Evolutionary conservation across 92 coral and sea anemone species (phyloP).

Genomic region (Virgularia gustaviana): DNA sequence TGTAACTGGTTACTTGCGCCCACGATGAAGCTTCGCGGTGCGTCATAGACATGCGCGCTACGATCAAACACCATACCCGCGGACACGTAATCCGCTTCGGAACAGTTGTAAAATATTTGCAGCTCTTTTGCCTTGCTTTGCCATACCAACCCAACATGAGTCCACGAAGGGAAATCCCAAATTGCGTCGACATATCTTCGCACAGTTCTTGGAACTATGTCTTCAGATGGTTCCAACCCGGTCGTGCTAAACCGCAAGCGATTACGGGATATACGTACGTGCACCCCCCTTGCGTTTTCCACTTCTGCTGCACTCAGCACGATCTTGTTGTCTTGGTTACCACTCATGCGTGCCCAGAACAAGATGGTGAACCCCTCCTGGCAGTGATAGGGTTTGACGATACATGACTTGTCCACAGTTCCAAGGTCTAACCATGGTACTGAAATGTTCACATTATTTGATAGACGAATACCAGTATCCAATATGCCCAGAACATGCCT

Average conservation of each 20-base stretch:
- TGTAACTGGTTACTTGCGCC: slow-evolving; percentile 62
- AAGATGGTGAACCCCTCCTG: slow-evolving; percentile 65
- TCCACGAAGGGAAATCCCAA: slow-evolving; percentile 67
- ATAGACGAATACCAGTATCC: slow-evolving; percentile 4
- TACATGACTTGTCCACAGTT: slow-evolving; percentile 55
- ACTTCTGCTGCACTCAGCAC: slow-evolving; percentile 60
- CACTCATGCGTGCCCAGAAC: slow-evolving; percentile 64
- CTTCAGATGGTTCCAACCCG: slow-evolving; percentile 35
- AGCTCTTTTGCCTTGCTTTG: slow-evolving; percentile 41
- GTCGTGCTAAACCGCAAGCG: slow-evolving; percentile 22
- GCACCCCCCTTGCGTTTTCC: slow-evolving; percentile 61
- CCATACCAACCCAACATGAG: slow-evolving; percentile 69
- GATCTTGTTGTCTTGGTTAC: slow-evolving; percentile 11
- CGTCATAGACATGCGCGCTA: slow-evolving; percentile 27
- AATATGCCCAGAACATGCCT: slow-evolving; percentile 4
- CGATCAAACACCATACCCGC: slow-evolving; percentile 1
- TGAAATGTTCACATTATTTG: background rate
- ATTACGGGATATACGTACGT: slow-evolving; percentile 42
- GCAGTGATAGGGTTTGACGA: slow-evolving; percentile 70
- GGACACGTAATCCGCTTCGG: slow-evolving; percentile 23
- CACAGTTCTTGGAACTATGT: slow-evolving; percentile 52
- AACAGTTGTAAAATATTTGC: slow-evolving; percentile 55
- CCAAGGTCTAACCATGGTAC: slow-evolving; percentile 48
- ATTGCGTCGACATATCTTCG: slow-evolving; percentile 48
- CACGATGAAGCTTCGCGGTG: slow-evolving; percentile 62